Conservation (phyloP, 1,140 invertebrate genomes). For the Chelonus insularis region DNA sequence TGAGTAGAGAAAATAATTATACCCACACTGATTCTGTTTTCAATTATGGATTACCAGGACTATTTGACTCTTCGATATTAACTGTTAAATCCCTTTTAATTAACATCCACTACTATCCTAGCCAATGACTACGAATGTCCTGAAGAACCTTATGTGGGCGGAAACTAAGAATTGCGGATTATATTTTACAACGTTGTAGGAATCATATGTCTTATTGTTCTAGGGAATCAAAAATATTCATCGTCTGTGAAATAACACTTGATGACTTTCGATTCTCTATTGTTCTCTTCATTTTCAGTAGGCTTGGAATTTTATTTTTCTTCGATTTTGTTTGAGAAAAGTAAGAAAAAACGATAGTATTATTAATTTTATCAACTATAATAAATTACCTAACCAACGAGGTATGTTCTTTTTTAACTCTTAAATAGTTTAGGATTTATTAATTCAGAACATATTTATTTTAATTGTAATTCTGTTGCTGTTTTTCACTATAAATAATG, state of each 20-base stretch:
- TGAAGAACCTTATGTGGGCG: not conserved
- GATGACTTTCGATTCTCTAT: not conserved
- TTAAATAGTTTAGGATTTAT: too few species aligned
- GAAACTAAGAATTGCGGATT: not conserved
- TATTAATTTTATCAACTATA: too few species aligned
- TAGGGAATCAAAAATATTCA: not conserved
- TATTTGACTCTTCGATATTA: constrained; percentile 16
- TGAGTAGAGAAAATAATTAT: constrained; percentile 20
- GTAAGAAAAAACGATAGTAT: too few species aligned
- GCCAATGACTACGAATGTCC: not conserved
- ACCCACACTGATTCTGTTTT: constrained; percentile 21
- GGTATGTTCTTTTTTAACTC: too few species aligned
- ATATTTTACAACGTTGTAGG: not conserved
- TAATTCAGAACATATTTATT: too few species aligned
- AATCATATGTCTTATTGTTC: constrained; percentile 4
- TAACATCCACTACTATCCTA: constrained; percentile 20
- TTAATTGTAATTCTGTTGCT: too few species aligned
- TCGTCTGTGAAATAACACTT: not conserved
- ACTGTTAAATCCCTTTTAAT: constrained; percentile 31
- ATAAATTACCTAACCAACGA: too few species aligned
- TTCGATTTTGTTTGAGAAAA: not conserved
- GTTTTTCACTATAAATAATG: not conserved
- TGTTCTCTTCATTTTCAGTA: not conserved
- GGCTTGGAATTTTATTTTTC: not conserved
- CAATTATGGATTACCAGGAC: constrained; percentile 23